A percentile compares a stretch with the other conserved stretches of the same genome.
These are phyloP conservation scores for Entelurus aequoreus DNA, from an alignment of 2,113 vertebrate genomes.

Conservation along the genomic window DNA sequence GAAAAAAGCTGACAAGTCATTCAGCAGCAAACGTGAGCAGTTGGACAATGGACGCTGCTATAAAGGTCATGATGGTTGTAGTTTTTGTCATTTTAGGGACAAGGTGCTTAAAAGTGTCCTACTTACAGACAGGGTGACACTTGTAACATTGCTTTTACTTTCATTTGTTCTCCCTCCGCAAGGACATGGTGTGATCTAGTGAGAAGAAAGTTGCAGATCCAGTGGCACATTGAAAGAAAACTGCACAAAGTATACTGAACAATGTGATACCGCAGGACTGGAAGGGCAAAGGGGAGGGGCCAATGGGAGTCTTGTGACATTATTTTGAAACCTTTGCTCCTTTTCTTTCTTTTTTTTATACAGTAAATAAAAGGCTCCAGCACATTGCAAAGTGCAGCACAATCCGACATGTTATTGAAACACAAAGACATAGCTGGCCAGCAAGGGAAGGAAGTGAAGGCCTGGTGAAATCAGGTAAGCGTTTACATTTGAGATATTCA, in stretches of 20 bases:
- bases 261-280: not conserved
- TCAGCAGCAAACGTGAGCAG: not conserved
- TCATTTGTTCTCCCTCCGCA: not conserved
- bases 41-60: not conserved
- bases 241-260: no score
- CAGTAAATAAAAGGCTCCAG: conserved; percentile 22
- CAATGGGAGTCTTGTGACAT: conserved; percentile 38
- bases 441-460: conserved; percentile 23
- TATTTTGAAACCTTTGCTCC: conserved; percentile 52
- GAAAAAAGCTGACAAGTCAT: not conserved
- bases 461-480: conserved; percentile 30
- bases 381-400: not conserved
- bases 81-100: not conserved
- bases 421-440: conserved; percentile 1
- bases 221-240: no score
- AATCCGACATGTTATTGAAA: not conserved
- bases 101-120: not conserved
- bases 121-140: not conserved
- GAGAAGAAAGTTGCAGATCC: not conserved
- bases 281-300: conserved; percentile 24
- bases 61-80: not conserved
- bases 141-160: not conserved
- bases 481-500: not conserved
- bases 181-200: not conserved
- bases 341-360: not conserved